Conservation (phyloP, 2,797 vertebrate species). For the Staurois parvus region DNA sequence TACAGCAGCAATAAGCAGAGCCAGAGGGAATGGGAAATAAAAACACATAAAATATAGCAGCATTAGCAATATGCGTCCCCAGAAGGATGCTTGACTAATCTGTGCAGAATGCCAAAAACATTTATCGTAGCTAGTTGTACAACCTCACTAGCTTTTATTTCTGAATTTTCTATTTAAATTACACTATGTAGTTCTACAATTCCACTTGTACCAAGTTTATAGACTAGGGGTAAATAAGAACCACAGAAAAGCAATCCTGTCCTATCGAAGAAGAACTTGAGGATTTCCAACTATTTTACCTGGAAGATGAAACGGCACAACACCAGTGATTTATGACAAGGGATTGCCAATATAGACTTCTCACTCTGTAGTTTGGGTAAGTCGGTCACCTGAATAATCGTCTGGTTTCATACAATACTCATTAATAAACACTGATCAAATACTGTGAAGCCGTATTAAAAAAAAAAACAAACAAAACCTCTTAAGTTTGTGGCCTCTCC, state of each 20-base stretch:
- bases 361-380: no score
- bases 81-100: conserved; percentile 44
- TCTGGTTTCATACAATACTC: no score
- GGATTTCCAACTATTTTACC: no score
- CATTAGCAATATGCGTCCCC: conserved; percentile 53
- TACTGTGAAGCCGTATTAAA: no score
- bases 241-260: neutral
- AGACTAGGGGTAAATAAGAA: neutral
- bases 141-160: conserved; percentile 5
- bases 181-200: neutral
- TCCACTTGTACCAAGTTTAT: neutral
- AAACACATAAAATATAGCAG: conserved; percentile 59
- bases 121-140: neutral
- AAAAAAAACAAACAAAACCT: no score
- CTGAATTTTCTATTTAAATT: neutral
- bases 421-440: no score
- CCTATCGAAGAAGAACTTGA: no score
- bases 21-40: conserved; percentile 58
- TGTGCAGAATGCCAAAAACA: conserved; percentile 39
- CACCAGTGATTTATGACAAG: no score
- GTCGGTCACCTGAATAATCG: no score
- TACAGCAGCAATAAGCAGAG: conserved; percentile 50
- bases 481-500: no score
- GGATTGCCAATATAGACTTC: no score
- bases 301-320: no score